phyloP scores from a whole-genome alignment of 2,888 invertebrate genomes.

The Palloptera scutellata region DNA sequence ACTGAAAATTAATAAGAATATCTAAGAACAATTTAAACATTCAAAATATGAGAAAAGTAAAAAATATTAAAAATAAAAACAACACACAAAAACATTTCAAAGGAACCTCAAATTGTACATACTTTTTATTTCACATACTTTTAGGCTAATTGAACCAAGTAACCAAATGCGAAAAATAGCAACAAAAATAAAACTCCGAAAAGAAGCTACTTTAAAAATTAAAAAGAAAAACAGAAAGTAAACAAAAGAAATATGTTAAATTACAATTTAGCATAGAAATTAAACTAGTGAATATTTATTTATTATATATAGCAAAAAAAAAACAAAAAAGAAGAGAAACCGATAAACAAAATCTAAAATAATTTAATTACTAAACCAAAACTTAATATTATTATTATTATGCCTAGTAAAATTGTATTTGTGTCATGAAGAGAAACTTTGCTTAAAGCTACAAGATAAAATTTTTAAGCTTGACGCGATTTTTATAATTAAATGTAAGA shows the following conservation, averaged over 20 bases:
- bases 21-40: slow-evolving; percentile 21
- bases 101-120: slow-evolving; percentile 16
- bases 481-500: slow-evolving; percentile 15
- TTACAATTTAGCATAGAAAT: neutral
- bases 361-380: slow-evolving; percentile 18
- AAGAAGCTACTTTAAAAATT: too few species aligned
- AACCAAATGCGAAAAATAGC: too few species aligned
- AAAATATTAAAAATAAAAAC: neutral
- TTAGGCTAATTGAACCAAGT: slow-evolving; percentile 17
- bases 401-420: too few species aligned
- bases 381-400: too few species aligned
- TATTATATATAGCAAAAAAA: neutral
- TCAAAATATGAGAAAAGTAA: slow-evolving; percentile 4
- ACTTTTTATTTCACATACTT: slow-evolving; percentile 22
- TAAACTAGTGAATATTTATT: neutral
- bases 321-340: neutral
- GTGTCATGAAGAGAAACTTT: too few species aligned
- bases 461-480: neutral
- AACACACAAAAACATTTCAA: too few species aligned
- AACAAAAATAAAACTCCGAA: too few species aligned
- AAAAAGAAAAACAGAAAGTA: neutral
- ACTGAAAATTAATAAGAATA: slow-evolving; percentile 18
- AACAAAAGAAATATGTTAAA: neutral
- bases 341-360: slow-evolving; percentile 9
- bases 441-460: too few species aligned